phyloP scores from a whole-genome alignment of 2,888 invertebrate genomes.

The Eupithecia subfuscata region DNA sequence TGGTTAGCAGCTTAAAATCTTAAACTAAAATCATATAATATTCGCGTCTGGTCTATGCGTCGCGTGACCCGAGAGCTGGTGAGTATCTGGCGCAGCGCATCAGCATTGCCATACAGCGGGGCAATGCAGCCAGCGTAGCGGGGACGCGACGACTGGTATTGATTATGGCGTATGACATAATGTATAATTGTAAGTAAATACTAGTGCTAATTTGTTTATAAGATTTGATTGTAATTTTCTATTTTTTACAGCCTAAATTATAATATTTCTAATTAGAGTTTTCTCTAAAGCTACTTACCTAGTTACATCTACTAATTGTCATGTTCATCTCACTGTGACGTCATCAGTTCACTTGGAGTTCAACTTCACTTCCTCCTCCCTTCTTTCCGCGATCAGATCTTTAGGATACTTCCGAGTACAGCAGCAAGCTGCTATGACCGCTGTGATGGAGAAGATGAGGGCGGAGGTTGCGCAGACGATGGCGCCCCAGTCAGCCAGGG shows the following conservation, averaged over 20 bases:
- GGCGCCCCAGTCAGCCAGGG: slow-evolving; percentile 72
- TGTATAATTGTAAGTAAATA: too few species aligned
- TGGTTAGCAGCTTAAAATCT: too few species aligned
- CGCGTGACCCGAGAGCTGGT: too few species aligned
- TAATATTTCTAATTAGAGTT: neutral
- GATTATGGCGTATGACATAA: too few species aligned
- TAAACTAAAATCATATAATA: too few species aligned
- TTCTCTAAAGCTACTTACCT: neutral
- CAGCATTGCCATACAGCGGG: too few species aligned
- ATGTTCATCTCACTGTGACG: slow-evolving; percentile 5
- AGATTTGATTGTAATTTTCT: too few species aligned
- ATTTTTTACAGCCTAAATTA: neutral
- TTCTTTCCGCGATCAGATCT: slow-evolving; percentile 49
- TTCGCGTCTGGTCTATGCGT: too few species aligned
- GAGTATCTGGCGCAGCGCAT: too few species aligned
- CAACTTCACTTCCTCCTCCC: slow-evolving; percentile 59
- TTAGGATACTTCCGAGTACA: slow-evolving; percentile 52
- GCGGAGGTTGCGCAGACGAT: slow-evolving; percentile 70
- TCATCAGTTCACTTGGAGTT: slow-evolving; percentile 29
- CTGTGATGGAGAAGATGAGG: slow-evolving; percentile 79
- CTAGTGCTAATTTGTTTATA: too few species aligned
- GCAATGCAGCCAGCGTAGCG: too few species aligned
- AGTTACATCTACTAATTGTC: slow-evolving; percentile 4
- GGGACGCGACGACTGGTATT: too few species aligned
- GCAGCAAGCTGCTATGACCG: slow-evolving; percentile 70